These are phyloP conservation scores for Emberiza fucata DNA, from an alignment of 2,113 vertebrate species.

Conservation along the genomic window DNA sequence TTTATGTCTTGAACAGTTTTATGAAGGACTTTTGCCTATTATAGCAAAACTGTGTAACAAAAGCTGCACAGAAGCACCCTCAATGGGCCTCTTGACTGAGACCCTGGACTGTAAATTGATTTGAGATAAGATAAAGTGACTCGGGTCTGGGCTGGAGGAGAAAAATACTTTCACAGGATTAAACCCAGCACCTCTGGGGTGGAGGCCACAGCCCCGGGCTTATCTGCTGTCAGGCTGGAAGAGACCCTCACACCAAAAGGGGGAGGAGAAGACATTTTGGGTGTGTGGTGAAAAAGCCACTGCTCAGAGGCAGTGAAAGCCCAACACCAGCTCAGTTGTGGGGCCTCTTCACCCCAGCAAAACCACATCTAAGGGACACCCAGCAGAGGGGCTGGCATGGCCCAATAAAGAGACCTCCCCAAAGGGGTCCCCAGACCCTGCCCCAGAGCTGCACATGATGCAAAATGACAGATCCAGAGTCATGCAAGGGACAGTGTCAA, in stretches of 20 bases:
- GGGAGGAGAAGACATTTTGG: background rate
- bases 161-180: background rate
- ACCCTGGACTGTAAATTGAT: background rate
- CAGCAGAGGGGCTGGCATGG: background rate
- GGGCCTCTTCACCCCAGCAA: fast-evolving
- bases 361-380: too few relatives aligned
- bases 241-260: background rate
- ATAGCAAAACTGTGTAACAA: background rate
- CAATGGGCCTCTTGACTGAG: background rate
- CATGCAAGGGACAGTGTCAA: background rate
- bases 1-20: background rate
- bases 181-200: background rate
- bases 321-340: background rate
- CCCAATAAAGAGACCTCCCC: background rate
- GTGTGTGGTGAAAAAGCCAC: background rate
- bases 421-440: too few relatives aligned
- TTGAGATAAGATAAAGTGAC: background rate
- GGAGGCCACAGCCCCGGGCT: background rate
- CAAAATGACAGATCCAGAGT: background rate
- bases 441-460: background rate
- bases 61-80: background rate
- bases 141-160: background rate
- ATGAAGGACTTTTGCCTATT: background rate
- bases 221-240: background rate
- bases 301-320: background rate